phyloP scores from a whole-genome alignment of 2,797 vertebrate genomes.

The Trematomus bernacchii region DNA sequence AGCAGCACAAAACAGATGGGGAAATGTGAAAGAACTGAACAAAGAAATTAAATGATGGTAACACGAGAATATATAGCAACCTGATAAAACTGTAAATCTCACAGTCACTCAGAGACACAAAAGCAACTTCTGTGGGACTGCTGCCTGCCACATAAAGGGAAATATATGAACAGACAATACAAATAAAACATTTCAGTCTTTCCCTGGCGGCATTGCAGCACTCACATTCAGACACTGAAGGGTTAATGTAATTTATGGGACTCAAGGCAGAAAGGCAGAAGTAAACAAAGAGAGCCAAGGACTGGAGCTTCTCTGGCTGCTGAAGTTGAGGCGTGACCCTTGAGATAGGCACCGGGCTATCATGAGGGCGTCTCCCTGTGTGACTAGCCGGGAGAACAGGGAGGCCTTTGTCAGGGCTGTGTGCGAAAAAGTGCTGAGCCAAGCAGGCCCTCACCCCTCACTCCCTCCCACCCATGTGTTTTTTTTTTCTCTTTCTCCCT shows the following conservation, averaged over 20 bases:
- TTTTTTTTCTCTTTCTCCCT: slow-evolving; percentile 53
- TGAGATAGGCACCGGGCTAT: slow-evolving; percentile 78
- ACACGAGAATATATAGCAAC: background rate
- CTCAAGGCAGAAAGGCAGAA: slow-evolving; percentile 49
- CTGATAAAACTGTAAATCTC: background rate
- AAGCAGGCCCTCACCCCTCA: slow-evolving; percentile 59
- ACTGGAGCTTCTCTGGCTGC: slow-evolving; percentile 58
- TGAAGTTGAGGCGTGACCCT: slow-evolving; percentile 75
- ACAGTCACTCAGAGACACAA: background rate
- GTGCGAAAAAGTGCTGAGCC: slow-evolving; percentile 80
- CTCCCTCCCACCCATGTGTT: background rate
- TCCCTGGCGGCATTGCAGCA: background rate
- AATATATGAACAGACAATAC: background rate
- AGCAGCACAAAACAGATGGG: background rate
- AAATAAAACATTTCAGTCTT: background rate
- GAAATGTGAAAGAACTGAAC: slow-evolving; percentile 11
- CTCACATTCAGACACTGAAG: slow-evolving; percentile 25
- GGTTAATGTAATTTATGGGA: slow-evolving; percentile 56
- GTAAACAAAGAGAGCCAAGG: slow-evolving; percentile 63
- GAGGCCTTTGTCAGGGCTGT: slow-evolving; percentile 76
- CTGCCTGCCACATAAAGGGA: background rate
- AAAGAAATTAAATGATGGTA: background rate
- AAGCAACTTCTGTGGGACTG: background rate
- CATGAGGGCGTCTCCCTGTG: slow-evolving; percentile 80
- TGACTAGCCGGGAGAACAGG: slow-evolving; percentile 74